phyloP scores from a whole-genome alignment of 2,113 vertebrate genomes.

The Xyrauchen texanus region DNA sequence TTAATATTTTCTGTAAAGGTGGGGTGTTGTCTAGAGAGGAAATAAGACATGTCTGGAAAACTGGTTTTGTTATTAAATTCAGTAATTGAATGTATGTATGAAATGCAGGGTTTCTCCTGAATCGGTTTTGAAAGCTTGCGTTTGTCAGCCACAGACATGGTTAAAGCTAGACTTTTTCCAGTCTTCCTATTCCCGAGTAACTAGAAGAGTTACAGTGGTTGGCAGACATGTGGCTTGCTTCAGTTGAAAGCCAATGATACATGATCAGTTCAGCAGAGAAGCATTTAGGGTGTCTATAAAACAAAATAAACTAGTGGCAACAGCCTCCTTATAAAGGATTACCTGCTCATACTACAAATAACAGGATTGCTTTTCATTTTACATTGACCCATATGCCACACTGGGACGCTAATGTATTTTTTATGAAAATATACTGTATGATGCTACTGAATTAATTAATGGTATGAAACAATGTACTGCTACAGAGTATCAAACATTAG shows the following conservation, averaged over 20 bases:
- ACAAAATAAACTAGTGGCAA: not conserved
- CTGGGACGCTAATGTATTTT: conserved; percentile 1
- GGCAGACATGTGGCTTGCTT: conserved; percentile 25
- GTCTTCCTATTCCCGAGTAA: conserved; percentile 47
- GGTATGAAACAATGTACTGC: conserved; percentile 3
- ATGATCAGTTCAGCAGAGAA: conserved; percentile 26
- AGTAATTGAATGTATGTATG: not conserved
- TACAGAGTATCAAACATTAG: not conserved
- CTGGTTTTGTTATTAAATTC: not conserved
- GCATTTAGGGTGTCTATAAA: not conserved
- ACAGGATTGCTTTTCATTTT: not conserved
- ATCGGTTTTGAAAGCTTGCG: not conserved
- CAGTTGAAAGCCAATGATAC: conserved; percentile 22
- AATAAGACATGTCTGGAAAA: not conserved
- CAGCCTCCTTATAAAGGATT: not conserved
- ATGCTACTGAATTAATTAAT: conserved; percentile 1
- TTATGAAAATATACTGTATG: not conserved
- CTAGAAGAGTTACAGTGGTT: conserved; percentile 24
- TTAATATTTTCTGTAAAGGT: too few relatives aligned
- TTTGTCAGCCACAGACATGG: not conserved
- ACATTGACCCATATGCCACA: not conserved
- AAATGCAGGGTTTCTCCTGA: not conserved
- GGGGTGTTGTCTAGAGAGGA: too few relatives aligned
- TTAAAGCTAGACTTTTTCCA: conserved; percentile 36
- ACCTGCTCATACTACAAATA: not conserved